Percentiles rank a stretch among this genome's conserved stretches.
Evolutionary conservation across 1,140 invertebrate genomes (phyloP).

Genomic region (Samia ricini): DNA sequence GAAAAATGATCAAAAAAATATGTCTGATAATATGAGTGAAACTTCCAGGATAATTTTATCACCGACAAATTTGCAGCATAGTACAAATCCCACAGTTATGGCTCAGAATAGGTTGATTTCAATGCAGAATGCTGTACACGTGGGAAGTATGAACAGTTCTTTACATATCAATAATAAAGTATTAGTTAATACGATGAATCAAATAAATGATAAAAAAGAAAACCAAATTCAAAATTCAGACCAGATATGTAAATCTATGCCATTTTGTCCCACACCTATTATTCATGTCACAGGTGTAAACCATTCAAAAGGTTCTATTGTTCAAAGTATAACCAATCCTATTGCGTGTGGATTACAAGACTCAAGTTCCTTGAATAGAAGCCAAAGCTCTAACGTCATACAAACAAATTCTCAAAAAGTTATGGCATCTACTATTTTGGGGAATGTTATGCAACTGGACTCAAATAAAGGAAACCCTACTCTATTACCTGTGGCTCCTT

Average conservation of each 20-base stretch:
- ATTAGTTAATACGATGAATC: conserved; percentile 52
- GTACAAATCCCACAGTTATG: conserved; percentile 59
- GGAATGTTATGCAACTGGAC: conserved; percentile 58
- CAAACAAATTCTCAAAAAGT: conserved; percentile 58
- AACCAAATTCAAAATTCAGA: conserved; percentile 40
- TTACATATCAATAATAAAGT: conserved; percentile 64
- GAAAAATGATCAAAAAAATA: conserved; percentile 50
- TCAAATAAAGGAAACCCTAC: conserved; percentile 50
- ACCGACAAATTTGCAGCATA: conserved; percentile 54
- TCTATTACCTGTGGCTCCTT: conserved; percentile 53
- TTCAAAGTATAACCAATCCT: conserved; percentile 55
- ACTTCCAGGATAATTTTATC: conserved; percentile 71
- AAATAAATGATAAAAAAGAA: conserved; percentile 55
- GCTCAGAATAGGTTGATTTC: conserved; percentile 70
- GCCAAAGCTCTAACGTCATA: conserved; percentile 59
- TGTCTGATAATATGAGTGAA: conserved; percentile 46
- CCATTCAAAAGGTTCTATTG: conserved; percentile 51
- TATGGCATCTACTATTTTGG: conserved; percentile 47
- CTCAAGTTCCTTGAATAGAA: conserved; percentile 42
- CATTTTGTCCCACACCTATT: conserved; percentile 49
- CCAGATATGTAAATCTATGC: conserved; percentile 39
- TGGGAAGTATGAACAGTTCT: conserved; percentile 50
- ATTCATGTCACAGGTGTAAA: conserved; percentile 56
- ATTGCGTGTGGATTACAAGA: conserved; percentile 52
- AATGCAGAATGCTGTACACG: conserved; percentile 60